These are phyloP conservation scores for Arbacia lixula DNA, from an alignment of 53 echinoderm and acorn worm genomes.

Conservation along the genomic window DNA sequence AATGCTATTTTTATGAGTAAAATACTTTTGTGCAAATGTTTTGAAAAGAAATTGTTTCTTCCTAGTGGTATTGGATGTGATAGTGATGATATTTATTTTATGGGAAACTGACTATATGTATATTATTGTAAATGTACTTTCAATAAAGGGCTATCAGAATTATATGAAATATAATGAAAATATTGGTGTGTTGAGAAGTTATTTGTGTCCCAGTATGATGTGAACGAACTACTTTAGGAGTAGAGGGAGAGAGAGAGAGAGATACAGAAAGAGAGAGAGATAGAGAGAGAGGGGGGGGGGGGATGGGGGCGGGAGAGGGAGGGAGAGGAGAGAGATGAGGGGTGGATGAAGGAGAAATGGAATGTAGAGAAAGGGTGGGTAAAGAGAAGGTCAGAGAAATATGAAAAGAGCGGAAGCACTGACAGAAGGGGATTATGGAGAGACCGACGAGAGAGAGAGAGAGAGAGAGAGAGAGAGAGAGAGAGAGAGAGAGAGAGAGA, in stretches of 20 bases:
- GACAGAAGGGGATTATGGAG: neutral
- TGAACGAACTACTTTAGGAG: too few species aligned
- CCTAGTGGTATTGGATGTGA: constrained; percentile 3
- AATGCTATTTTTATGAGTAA: neutral
- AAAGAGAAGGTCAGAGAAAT: neutral
- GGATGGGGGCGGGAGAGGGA: too few species aligned
- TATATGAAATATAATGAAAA: neutral
- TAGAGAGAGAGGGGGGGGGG: too few species aligned
- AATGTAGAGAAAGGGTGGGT: neutral
- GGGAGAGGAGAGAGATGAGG: neutral
- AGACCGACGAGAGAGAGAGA: neutral
- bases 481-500: neutral
- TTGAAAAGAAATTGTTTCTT: neutral
- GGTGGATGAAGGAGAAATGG: neutral
- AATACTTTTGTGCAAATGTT: constrained; percentile 1
- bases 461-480: neutral
- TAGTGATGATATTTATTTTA: constrained; percentile 29
- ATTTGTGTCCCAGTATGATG: too few species aligned
- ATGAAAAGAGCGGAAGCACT: too few species aligned
- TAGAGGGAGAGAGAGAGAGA: too few species aligned
- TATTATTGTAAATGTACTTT: constrained; percentile 20
- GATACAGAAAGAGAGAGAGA: too few species aligned
- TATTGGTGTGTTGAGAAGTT: neutral
- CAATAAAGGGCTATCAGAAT: constrained; percentile 17
- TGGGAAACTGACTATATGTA: constrained; percentile 23